Base-by-base conservation (phyloP, 2,797 vertebrate species). In the Anomalospiza imberbis region DNA sequence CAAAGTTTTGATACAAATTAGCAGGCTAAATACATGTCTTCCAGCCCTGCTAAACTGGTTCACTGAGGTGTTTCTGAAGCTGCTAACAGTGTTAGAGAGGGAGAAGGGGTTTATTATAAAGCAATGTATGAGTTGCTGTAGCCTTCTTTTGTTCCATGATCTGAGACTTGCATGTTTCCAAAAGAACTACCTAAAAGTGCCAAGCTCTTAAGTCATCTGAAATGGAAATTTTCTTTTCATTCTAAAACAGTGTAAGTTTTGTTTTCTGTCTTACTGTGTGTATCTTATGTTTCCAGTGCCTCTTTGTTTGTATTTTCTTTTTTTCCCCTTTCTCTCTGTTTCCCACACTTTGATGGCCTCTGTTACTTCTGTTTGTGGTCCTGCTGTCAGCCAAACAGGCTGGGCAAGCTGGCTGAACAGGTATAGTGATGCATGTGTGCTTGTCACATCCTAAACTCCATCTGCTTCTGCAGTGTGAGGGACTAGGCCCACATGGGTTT, bases 361-460 rank as follows among this genome's bases (percentile, higher is more conserved):
- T 98, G 96, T 98, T 97, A 98, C 98, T 98, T 98, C 95, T 97
- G 91, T 97, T 96, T 97, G 96, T 97, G 97, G 91, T 97, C 96
- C 94, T 91, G 91, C 98, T 98, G 98, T 99, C 99, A 99, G 99
- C 99, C 99, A 98, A 99, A 99, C 99, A 99, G 99, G 98, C 98
- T 99, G 98, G 99, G 99, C 98, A 99, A 99, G 97, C 98, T 99
- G 98, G 98, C 98, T 98, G 99, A 99, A 97, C 99, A 99, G 99
- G 99, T 99, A 99, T 89, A 97, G 98, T 98, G 97, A 94, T 96
- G 96, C 96, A 97, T 96, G 97, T 97, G 85, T 97, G 88, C 93
- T 96, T 77, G 78, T 93, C 25, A 40, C 44, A 29, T 96, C 92
- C 76, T 88, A 11, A 76, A 85, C 45, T 95, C 91, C 38, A 8